These are phyloP conservation scores for Gnatocerus cornutus DNA, from an alignment of 2,888 invertebrate genomes.

Conservation along the genomic window DNA sequence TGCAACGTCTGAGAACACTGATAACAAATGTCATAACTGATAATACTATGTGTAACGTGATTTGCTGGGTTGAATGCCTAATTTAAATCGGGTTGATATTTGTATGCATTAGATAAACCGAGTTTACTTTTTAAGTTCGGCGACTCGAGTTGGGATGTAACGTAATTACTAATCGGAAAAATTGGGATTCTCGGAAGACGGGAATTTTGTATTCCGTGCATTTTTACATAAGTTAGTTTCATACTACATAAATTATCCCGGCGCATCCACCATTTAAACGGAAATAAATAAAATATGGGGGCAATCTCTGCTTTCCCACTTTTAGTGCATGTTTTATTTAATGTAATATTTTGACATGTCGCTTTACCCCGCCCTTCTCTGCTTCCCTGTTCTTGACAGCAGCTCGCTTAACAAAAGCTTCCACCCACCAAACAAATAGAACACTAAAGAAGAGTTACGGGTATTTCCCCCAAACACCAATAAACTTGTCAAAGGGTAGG, in stretches of 20 bases:
- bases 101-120: conserved; percentile 1
- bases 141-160: not conserved
- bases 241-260: no score
- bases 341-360: not conserved
- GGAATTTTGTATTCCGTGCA: not conserved
- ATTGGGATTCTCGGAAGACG: not conserved
- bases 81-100: conserved; percentile 6
- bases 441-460: conserved; percentile 42
- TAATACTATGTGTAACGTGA: conserved; percentile 13
- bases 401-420: conserved; percentile 23
- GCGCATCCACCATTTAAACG: no score
- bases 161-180: not conserved
- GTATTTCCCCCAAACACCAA: conserved; percentile 38
- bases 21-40: conserved; percentile 35
- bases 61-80: conserved; percentile 11
- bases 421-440: conserved; percentile 36
- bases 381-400: conserved; percentile 24
- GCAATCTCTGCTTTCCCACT: not conserved
- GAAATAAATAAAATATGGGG: no score
- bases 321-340: not conserved
- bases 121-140: not conserved
- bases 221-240: no score
- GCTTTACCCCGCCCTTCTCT: not conserved
- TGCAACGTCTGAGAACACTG: conserved; percentile 32
- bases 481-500: conserved; percentile 41